These are phyloP conservation scores for Gobius niger DNA, from an alignment of 2,113 vertebrate genomes.

Conservation along the genomic window DNA sequence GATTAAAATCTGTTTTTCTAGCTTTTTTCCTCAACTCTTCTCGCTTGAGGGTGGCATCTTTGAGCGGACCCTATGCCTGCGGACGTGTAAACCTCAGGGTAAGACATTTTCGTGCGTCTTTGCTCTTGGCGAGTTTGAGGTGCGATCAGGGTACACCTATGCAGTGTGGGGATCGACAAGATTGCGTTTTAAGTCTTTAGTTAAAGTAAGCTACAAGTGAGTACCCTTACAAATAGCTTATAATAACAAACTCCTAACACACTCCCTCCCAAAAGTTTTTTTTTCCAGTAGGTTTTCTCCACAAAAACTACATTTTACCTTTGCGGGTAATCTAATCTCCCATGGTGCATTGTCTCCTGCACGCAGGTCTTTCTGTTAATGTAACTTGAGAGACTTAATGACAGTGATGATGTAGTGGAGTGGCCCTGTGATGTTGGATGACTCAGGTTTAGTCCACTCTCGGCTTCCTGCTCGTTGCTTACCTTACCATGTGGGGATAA, in stretches of 20 bases:
- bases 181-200: no score
- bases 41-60: background rate
- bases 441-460: background rate
- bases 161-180: background rate
- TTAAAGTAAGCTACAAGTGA: background rate
- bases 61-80: background rate
- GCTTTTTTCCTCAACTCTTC: background rate
- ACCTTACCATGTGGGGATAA: constrained; percentile 10
- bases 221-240: background rate
- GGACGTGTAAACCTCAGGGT: constrained; percentile 23
- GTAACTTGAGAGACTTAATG: constrained; percentile 1
- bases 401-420: background rate
- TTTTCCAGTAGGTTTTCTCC: background rate
- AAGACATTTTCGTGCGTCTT: constrained; percentile 19
- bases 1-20: constrained; percentile 21
- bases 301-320: background rate
- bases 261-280: background rate
- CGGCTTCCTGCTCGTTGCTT: constrained; percentile 1
- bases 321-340: constrained; percentile 1
- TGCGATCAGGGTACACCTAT: constrained; percentile 30
- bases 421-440: background rate
- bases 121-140: constrained; percentile 9
- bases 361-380: background rate
- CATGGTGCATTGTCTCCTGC: background rate
- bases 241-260: background rate